These are phyloP conservation scores for Muscidifurax raptorellus DNA, from an alignment of 1,140 invertebrate species.

Conservation along the genomic window DNA sequence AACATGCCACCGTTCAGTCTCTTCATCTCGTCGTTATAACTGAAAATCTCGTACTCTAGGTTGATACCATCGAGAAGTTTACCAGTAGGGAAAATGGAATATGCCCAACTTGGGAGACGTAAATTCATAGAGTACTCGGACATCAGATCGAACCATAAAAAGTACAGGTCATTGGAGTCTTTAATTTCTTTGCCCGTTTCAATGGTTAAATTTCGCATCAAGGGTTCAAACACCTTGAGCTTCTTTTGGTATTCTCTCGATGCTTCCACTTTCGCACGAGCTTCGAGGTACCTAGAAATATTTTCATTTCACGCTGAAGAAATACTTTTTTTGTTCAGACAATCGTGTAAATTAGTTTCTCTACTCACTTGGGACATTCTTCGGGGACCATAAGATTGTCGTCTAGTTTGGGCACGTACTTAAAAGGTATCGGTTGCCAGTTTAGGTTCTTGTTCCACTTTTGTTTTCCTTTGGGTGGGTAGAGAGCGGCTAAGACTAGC, in stretches of 20 bases:
- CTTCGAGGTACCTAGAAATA: neutral
- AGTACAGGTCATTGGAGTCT: constrained; percentile 55
- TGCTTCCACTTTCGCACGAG: neutral
- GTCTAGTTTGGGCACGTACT: constrained; percentile 21
- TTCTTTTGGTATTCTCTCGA: constrained; percentile 26
- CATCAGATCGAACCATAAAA: constrained; percentile 62
- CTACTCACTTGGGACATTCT: constrained; percentile 45
- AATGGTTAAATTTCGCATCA: constrained; percentile 57
- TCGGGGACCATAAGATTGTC: constrained; percentile 60
- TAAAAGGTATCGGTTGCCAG: constrained; percentile 71
- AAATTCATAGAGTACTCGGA: constrained; percentile 59
- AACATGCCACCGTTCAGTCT: constrained; percentile 47
- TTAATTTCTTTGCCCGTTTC: constrained; percentile 61
- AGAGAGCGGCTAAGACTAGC: constrained; percentile 67
- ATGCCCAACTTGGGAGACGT: constrained; percentile 62
- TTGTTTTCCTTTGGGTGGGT: constrained; percentile 63
- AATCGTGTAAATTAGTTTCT: neutral
- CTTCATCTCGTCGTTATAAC: constrained; percentile 64
- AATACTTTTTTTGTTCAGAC: neutral
- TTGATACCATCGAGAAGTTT: constrained; percentile 53
- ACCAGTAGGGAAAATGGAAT: constrained; percentile 61
- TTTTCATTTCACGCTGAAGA: neutral
- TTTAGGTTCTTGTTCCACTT: constrained; percentile 61
- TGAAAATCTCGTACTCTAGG: constrained; percentile 72
- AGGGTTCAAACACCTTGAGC: constrained; percentile 43